phyloP scores from a whole-genome alignment of 2,113 vertebrate genomes.

The Setophaga kirtlandii region DNA sequence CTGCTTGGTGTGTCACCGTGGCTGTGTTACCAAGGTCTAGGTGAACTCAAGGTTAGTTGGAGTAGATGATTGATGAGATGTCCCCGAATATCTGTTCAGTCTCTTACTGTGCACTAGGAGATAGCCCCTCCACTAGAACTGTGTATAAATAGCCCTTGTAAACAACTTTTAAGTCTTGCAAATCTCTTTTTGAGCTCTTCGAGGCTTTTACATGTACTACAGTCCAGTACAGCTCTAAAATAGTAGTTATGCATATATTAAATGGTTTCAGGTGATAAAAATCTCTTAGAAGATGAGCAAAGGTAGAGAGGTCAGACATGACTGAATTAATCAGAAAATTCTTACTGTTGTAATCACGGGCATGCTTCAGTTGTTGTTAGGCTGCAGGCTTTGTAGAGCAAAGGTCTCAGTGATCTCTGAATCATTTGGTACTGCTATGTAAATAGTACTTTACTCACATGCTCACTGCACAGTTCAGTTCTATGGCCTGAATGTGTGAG shows the following conservation, averaged over 20 bases:
- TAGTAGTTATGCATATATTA: background rate
- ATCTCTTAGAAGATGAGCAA: background rate
- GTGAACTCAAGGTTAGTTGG: slow-evolving; percentile 26
- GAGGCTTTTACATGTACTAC: background rate
- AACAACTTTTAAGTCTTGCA: background rate
- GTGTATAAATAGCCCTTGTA: background rate
- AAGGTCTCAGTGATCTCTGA: background rate
- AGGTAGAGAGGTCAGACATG: background rate
- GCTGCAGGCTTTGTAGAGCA: background rate
- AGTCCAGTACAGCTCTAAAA: background rate
- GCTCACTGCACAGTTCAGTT: background rate
- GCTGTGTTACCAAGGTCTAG: background rate
- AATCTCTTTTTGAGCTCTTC: background rate
- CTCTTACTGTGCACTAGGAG: accelerated
- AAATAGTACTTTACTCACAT: background rate
- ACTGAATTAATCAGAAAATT: background rate
- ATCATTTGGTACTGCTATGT: background rate
- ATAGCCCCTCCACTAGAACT: background rate
- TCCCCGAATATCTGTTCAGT: background rate
- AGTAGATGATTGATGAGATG: background rate
- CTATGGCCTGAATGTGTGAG: accelerated
- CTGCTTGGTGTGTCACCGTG: background rate
- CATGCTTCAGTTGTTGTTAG: background rate
- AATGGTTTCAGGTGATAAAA: background rate
- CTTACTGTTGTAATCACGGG: background rate